Base-by-base conservation (phyloP, 2,797 vertebrate genomes). In the Thaleichthys pacificus region DNA sequence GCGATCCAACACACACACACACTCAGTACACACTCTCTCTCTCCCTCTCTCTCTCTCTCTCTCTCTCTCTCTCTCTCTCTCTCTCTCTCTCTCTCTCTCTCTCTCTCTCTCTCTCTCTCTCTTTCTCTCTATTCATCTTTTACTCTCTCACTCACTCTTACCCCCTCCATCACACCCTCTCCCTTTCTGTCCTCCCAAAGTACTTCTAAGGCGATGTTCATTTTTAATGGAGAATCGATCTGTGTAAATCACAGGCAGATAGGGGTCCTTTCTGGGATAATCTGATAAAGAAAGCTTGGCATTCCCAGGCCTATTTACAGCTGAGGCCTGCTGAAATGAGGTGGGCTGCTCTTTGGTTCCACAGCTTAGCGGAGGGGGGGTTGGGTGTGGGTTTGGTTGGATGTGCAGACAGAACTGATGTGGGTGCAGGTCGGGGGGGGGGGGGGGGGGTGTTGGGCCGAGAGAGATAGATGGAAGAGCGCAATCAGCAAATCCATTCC, bases 161-260 rank as follows among this genome's bases (percentile, higher is more conserved):
- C 60, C 24, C 60, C 12, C 60, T 61, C 60, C 12, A 9, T 61
- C 58, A 21, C 58, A 21, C 6, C 17, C 6, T n/a, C 26, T 30
- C 57, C 26, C 51, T 71, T 58, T 51, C 60, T 42, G 66, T 77
- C 58, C 62, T 75, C 58, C 68, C 56, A 38, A 71, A 72, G 58
- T 74, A 75, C 64, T 68, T 81, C 54, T 68, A 61, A 74, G 73
- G 75, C 63, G 72, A 76, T 69, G 58, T 71, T 82, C 66, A 81
- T 77, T 83, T 79, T 79, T 77, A 81, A 81, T 84, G 73, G 75
- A 70, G 69, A 84, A 85, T 85, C 77, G 82, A 82, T 84, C 82
- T 73, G 70, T 63, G 73, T 71, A 77, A 84, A 84, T 74, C 76
- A 74, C 67, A 69, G 69, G 47, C 42, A 74, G 70, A 75, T 65